A percentile compares a stretch with the other conserved stretches of the same genome.
Evolutionary conservation across 2,888 invertebrate genomes (phyloP).

Genomic region (Chrysodeixis includens): DNA sequence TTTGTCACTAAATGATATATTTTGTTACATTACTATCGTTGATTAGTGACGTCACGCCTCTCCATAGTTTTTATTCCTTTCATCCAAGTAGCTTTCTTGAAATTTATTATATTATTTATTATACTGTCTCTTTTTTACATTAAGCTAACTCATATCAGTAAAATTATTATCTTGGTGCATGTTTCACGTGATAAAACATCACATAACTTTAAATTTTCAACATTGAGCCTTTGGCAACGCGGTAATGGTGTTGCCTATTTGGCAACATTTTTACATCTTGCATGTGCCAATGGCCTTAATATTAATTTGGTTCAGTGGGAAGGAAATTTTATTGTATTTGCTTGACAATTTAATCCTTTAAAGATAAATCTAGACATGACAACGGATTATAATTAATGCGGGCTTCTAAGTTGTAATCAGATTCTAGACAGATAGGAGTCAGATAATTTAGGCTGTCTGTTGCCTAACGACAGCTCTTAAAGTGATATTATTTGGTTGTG

Average conservation of each 20-base stretch:
- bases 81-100: no score
- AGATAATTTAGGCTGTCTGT: neutral
- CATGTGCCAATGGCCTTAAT: neutral
- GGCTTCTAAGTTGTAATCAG: neutral
- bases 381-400: slow-evolving; percentile 1
- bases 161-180: no score
- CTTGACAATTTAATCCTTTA: neutral
- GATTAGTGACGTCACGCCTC: no score
- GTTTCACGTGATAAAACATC: neutral
- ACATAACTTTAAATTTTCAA: neutral
- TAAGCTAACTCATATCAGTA: no score
- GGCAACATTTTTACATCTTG: neutral
- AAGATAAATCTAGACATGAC: neutral
- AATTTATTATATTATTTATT: no score
- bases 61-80: no score
- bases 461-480: no score
- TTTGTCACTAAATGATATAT: no score
- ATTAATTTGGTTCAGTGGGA: neutral
- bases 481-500: no score
- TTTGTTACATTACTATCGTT: no score
- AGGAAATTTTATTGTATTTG: neutral
- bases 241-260: neutral
- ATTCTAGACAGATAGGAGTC: neutral
- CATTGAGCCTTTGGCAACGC: neutral
- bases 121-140: no score